Base-by-base conservation (phyloP, 2,888 invertebrate species). In the Melipona bicolor region DNA sequence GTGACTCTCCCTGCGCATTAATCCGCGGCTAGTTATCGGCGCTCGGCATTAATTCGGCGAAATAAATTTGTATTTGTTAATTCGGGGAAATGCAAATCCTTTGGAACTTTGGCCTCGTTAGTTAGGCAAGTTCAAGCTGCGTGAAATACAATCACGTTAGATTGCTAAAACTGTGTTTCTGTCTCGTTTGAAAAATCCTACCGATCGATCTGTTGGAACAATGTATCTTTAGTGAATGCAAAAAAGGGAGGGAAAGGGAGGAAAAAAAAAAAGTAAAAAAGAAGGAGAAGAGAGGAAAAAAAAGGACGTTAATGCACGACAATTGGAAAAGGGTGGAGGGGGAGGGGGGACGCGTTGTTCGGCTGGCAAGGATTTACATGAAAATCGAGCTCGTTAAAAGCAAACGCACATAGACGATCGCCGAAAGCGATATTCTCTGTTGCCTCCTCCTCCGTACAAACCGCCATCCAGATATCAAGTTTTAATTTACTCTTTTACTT, bases 321-420 rank as follows among this genome's bases (percentile, higher is more conserved):
- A 65, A 67, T 77, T 50, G 83, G 9, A 43, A 71, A 65, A 67
- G 9, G 43, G 43, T 36, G 5, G 32, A 32, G 36, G 1, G 9
- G 71, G 56, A 74, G 65, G 70, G 72, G 32, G 74, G 79, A 79
- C 73, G 79, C 76, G 61, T 69, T 85, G 79, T 82, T 82, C 64
- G 77, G 61, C 43, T 49, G 65, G 24, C 49, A 32, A n/a, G 71
- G 84, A 91, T 91, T 91, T 91, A 88, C 90, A 90, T 91, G 91
- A 91, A 89, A 91, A 91, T 91, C 89, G 89, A 81, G 69, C 83
- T 85, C 82, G 80, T 82, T 79, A 83, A 75, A n/a, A 43, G 69
- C n/a, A 71, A 54, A 61, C 65, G 72, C 43, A 49, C 43, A 52
- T 52, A 36, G 43, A 67, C 65, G 56, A 56, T 68, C 62, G 49